Percentiles rank a stretch among this genome's conserved stretches.
Evolutionary conservation across 1,140 invertebrate genomes (phyloP).

Genomic region (Berghia stephanieae): DNA sequence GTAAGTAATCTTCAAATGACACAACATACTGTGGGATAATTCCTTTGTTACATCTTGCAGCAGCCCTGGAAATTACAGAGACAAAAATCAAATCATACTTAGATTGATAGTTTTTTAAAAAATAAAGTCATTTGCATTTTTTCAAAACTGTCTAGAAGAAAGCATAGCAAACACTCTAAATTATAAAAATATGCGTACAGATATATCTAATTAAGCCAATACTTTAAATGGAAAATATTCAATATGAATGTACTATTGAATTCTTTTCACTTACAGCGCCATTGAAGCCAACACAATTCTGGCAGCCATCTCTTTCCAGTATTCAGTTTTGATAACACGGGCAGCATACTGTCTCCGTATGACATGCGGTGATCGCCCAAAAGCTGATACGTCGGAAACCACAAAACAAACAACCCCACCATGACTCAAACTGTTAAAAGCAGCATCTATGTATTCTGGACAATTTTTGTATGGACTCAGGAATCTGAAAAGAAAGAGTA

Average conservation of each 20-base stretch:
- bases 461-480: constrained; percentile 58
- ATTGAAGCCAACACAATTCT: constrained; percentile 58
- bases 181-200: neutral
- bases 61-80: constrained; percentile 48
- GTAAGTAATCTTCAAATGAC: constrained; percentile 56
- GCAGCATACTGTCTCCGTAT: constrained; percentile 60
- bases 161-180: neutral
- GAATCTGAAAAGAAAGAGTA: constrained; percentile 54
- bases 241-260: neutral
- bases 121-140: neutral
- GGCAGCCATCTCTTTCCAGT: constrained; percentile 63
- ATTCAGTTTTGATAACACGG: constrained; percentile 62
- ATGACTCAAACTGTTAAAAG: constrained; percentile 58
- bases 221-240: neutral
- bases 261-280: constrained; percentile 51
- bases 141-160: neutral
- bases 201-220: neutral
- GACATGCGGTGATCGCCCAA: constrained; percentile 57
- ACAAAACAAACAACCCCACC: constrained; percentile 60
- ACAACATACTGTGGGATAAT: constrained; percentile 56
- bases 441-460: constrained; percentile 57
- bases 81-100: neutral
- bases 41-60: constrained; percentile 63
- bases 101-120: neutral
- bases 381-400: constrained; percentile 61